A percentile compares a stretch with the other conserved stretches of the same genome.
These are phyloP conservation scores for Nesidiocoris tenuis DNA, from an alignment of 2,888 invertebrate species.

Conservation along the genomic window DNA sequence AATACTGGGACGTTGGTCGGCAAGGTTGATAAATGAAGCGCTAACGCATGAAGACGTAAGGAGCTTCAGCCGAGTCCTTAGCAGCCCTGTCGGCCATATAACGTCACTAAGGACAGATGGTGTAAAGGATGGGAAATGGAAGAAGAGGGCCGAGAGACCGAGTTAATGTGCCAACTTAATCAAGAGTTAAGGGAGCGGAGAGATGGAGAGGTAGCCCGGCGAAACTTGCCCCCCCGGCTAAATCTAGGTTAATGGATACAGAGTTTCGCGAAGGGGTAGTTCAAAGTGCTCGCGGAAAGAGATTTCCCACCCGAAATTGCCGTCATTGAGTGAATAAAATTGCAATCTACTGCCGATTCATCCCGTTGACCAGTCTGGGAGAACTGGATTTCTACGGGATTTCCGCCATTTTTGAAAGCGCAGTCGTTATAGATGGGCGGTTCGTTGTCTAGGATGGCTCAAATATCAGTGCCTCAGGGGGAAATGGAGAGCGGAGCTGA, in stretches of 20 bases:
- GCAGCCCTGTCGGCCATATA: background rate
- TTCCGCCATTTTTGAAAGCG: too few species aligned
- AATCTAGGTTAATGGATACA: background rate
- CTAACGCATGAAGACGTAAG: background rate
- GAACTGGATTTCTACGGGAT: too few species aligned
- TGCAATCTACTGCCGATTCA: background rate
- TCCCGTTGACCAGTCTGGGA: too few species aligned
- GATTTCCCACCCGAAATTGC: background rate
- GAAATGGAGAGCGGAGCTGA: too few species aligned
- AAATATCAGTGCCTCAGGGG: too few species aligned
- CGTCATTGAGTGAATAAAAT: background rate
- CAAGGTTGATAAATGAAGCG: background rate
- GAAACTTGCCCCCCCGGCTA: background rate
- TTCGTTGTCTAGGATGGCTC: too few species aligned
- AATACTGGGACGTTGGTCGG: background rate
- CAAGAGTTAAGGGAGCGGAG: background rate
- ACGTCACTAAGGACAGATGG: background rate
- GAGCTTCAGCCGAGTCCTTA: background rate
- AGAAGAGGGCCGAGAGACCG: background rate
- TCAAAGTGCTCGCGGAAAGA: background rate
- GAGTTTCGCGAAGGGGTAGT: background rate
- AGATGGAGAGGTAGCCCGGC: background rate
- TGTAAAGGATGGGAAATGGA: too few species aligned
- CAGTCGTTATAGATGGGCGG: too few species aligned
- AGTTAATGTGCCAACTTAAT: background rate